Percentiles rank a stretch among this genome's conserved stretches.
phyloP scores from a whole-genome alignment of 2,888 invertebrate species.

The Coleophora flavipennella region DNA sequence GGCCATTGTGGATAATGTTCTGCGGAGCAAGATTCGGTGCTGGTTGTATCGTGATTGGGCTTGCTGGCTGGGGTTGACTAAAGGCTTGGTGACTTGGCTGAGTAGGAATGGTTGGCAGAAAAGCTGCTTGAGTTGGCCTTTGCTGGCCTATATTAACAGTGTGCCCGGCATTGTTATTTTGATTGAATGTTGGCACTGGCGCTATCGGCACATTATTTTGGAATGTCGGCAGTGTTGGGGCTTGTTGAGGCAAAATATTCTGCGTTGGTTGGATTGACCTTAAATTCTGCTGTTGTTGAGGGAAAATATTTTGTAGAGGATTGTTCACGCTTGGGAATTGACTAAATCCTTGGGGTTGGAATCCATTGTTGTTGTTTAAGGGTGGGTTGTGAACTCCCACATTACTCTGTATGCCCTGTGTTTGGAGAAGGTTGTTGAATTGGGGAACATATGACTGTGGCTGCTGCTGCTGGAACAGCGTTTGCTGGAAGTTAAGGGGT shows the following conservation, averaged over 20 bases:
- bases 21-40: conserved; percentile 61
- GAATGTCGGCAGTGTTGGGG: conserved; percentile 48
- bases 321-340: conserved; percentile 34
- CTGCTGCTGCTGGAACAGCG: conserved; percentile 31
- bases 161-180: conserved; percentile 31
- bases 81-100: conserved; percentile 41
- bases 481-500: conserved; percentile 44
- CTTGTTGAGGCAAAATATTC: conserved; percentile 43
- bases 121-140: conserved; percentile 51
- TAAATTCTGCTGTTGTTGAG: conserved; percentile 37
- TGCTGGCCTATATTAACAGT: conserved; percentile 47
- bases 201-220: conserved; percentile 40
- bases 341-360: conserved; percentile 31
- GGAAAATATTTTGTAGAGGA: conserved; percentile 37
- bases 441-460: conserved; percentile 44
- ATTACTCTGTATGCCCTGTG: conserved; percentile 37
- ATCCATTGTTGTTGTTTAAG: conserved; percentile 33
- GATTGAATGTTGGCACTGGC: conserved; percentile 39
- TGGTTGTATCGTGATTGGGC: conserved; percentile 59
- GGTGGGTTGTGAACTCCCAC: conserved; percentile 28
- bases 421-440: conserved; percentile 44
- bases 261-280: conserved; percentile 37
- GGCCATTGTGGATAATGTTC: conserved; percentile 39
- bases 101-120: conserved; percentile 49
- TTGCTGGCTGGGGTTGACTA: conserved; percentile 33